Evolutionary conservation across 2,888 invertebrate genomes (phyloP), one percentile per base, ranked within the genome.

Genomic region (Eupithecia centaureata): DNA sequence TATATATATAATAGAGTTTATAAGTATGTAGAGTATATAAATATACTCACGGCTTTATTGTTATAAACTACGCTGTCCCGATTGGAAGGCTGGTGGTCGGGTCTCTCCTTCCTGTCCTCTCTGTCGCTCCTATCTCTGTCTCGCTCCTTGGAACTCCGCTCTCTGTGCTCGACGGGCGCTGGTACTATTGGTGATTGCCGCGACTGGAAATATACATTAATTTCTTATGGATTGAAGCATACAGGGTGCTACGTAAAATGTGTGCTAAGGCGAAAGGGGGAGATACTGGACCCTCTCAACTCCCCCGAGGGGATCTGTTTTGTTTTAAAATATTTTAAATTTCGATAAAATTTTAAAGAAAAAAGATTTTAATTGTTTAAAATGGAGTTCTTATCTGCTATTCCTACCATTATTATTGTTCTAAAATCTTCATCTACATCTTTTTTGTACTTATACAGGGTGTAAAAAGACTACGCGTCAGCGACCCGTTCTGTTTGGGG

Each of bases 71-170:
- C 69, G 54, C 59, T 69, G 60, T 69, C 69, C 63, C 69, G 62
- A 35, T 69, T 65, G 35, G 69, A 65, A 33, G 69, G 65, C 65
- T 69, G 69, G 60, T 69, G 65, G 1, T 94, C 94, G 58, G 82
- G 80, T 61, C 86, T 78, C 76, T 88, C 88, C 77, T 90, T 89
- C 68, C 84, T 62, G 85, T 79, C 77, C 27, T 80, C 80, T 57
- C 79, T 63, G 33, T 81, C 82, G 52, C 73, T 66, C 54, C 71
- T 70, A 42, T 77, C 73, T 70, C 76, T 68, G 70, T 75, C 79
- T 67, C 90, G 85, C 71, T 94, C 94, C 77, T 93, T 90, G 61
- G 86, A 82, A 72, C 80, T 85, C 27, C 93, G 87, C 73, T 88
- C 85, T 27, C 93, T 87, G 72, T 88, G 89, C 63, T 94, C 94